Evolutionary conservation across 2,113 vertebrate species (phyloP), one percentile per base, ranked within the genome.

Genomic region (Platichthys stellatus): DNA sequence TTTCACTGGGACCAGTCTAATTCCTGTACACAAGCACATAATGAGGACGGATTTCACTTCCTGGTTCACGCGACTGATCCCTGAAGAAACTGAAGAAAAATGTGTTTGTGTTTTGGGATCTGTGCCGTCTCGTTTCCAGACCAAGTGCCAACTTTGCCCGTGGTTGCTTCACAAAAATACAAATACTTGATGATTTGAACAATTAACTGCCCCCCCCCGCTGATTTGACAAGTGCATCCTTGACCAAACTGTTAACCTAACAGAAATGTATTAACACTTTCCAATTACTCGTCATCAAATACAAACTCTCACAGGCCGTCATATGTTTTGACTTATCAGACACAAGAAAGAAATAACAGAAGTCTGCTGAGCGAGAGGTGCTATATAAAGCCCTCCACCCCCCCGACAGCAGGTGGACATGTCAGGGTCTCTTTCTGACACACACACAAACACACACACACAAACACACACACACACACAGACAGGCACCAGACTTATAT

Each of bases 401-500:
- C 28, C 31, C 76, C 51, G 35, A 72, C 66, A 92, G 90, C 94
- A 94, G 93, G 91, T 95, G 92, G 69, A 92, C 80, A 86, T 84
- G 86, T 91, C 84, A 87, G 69, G 68, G 62, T 89, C 57, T 79
- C 76, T 15, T 14, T 59, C 58, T 43, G 59, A 64, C 51, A 68
- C 67, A 78, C 61, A 59, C 58, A 84, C 78, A 86, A 78, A 31
- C 6, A 89, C 65, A 81, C 61, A 80, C 58, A 65, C 67, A 79
- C 62, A 59, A 54, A 64, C 58, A 69, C 63, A 75, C 57, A 59
- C 54, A 84, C 78, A 85, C 80, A 89, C 68, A 81, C 24, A 24
- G 61, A 80, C 58, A 63, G 66, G 76, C 7, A 15, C 93, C 85
- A 95, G 95, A 96, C 96, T 94, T 94, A 96, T 93, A 96, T 95